Evolutionary conservation across 2,113 vertebrate species (phyloP).

Genomic region (Upupa epops): DNA sequence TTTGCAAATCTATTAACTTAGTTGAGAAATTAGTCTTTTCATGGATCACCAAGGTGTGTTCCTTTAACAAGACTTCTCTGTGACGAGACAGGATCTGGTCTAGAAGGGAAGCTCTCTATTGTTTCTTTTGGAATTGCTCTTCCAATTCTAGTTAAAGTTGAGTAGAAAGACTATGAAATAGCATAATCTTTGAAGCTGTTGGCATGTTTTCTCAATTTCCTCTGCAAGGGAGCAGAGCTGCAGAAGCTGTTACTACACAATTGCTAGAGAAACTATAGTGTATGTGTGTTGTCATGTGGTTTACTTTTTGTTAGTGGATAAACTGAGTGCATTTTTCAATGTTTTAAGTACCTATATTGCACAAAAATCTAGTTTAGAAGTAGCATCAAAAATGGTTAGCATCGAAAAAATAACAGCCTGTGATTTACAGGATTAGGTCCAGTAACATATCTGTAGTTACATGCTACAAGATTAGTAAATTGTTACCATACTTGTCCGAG

Average conservation of each 20-base stretch:
- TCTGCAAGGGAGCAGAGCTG: background rate
- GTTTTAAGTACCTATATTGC: background rate
- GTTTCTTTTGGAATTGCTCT: background rate
- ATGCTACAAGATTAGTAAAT: background rate
- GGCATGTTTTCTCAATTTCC: background rate
- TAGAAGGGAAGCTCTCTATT: background rate
- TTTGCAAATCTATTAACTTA: background rate
- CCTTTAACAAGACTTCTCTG: background rate
- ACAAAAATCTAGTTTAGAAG: background rate
- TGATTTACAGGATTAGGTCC: background rate
- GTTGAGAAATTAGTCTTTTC: background rate
- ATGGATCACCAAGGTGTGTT: rapidly evolving
- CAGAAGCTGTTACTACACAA: background rate
- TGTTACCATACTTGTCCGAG: background rate
- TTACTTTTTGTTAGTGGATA: background rate
- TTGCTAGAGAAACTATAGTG: background rate
- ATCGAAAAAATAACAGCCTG: background rate
- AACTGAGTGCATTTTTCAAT: background rate
- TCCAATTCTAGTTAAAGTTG: background rate
- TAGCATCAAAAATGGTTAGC: background rate
- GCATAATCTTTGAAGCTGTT: background rate
- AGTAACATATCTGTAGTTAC: background rate
- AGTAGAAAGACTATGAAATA: background rate
- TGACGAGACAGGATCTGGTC: background rate
- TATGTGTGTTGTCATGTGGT: too few relatives aligned